phyloP scores from a whole-genome alignment of 2,797 vertebrate genomes.

The Cossypha dichroa region DNA sequence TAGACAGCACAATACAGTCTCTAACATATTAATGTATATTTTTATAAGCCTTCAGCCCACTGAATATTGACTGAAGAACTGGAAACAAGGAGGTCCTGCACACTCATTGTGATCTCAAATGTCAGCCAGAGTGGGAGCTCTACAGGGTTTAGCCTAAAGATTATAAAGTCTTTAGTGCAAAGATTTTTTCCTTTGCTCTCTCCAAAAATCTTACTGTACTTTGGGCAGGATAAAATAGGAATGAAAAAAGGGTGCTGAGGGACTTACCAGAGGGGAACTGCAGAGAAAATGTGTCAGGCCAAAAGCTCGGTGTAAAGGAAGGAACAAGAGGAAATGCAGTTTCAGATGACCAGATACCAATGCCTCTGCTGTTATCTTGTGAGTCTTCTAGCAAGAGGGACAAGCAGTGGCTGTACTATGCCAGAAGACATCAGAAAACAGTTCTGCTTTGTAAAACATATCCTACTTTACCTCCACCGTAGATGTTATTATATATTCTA shows the following conservation, averaged over 20 bases:
- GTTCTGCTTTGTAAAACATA: not conserved
- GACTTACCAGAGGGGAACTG: not conserved
- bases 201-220: not conserved
- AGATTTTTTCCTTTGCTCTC: not conserved
- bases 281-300: not conserved
- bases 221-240: not conserved
- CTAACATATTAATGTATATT: constrained; percentile 59
- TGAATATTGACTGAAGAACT: constrained; percentile 49
- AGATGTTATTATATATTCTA: not conserved
- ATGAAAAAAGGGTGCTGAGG: not conserved
- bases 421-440: not conserved
- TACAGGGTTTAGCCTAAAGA: not conserved
- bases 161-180: not conserved
- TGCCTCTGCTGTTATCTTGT: not conserved
- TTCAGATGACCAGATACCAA: constrained; percentile 1
- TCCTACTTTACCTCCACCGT: not conserved
- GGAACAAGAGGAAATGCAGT: not conserved
- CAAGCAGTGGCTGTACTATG: not conserved
- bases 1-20: constrained; percentile 42
- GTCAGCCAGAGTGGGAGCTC: not conserved
- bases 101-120: not conserved
- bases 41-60: constrained; percentile 34
- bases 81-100: constrained; percentile 3
- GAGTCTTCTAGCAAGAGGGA: not conserved
- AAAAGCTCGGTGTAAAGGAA: not conserved